phyloP scores from a whole-genome alignment of 1,140 invertebrate genomes.

The Drosophila nigrodunni region DNA sequence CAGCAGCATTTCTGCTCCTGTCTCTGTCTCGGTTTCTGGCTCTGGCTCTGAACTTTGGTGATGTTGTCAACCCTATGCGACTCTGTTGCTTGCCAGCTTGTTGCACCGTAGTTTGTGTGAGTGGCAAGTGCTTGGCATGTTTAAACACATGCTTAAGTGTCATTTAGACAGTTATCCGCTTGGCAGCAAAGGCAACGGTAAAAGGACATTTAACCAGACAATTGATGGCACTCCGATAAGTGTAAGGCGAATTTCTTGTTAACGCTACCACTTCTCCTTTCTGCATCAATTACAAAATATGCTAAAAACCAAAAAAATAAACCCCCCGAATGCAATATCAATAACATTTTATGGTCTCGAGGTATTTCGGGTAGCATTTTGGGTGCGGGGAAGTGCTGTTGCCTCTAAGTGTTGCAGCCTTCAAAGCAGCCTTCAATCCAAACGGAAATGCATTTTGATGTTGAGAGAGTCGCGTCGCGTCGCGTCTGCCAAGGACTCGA shows the following conservation, averaged over 20 bases:
- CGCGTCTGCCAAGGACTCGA: conserved; percentile 66
- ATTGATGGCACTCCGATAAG: conserved; percentile 71
- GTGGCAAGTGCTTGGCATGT: conserved; percentile 79
- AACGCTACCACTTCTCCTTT: not conserved
- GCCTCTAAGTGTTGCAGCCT: conserved; percentile 75
- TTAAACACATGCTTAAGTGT: conserved; percentile 81
- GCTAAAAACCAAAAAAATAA: conserved; percentile 56
- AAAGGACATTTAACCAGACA: conserved; percentile 63
- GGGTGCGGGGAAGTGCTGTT: conserved; percentile 1
- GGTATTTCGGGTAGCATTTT: not conserved
- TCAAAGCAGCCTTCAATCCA: conserved; percentile 71
- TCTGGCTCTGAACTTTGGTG: conserved; percentile 62
- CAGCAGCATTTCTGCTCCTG: not conserved
- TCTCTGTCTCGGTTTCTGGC: not conserved
- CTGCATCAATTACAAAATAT: conserved; percentile 78
- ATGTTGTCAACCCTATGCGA: conserved; percentile 61
- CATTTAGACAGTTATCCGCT: conserved; percentile 80
- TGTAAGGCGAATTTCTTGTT: conserved; percentile 24
- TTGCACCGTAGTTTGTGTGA: conserved; percentile 69
- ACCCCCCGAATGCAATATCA: conserved; percentile 67
- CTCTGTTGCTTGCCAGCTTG: conserved; percentile 42
- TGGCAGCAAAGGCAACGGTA: conserved; percentile 10
- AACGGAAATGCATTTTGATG: conserved; percentile 78
- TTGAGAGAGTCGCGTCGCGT: conserved; percentile 51
- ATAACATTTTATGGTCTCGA: conserved; percentile 70